A percentile compares a stretch with the other conserved stretches of the same genome.
These are phyloP conservation scores for Bombus breviceps DNA, from an alignment of 1,140 invertebrate genomes.

Conservation along the genomic window DNA sequence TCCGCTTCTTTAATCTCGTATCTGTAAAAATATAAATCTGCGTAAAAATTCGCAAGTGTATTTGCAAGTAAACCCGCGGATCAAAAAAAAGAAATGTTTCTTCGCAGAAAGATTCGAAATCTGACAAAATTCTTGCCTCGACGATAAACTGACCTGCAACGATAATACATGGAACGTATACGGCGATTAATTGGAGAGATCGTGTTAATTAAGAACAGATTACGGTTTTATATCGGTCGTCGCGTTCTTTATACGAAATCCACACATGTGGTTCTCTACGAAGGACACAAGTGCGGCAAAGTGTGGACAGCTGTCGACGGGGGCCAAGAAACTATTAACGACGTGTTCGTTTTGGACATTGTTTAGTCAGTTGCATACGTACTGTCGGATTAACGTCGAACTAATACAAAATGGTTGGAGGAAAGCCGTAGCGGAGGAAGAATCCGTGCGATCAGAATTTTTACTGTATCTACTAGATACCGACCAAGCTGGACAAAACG, in stretches of 20 bases:
- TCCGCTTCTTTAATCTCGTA: too few relatives aligned
- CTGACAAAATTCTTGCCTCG: too few relatives aligned
- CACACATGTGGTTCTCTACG: constrained; percentile 1
- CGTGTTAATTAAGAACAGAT: neutral
- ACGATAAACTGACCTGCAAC: too few relatives aligned
- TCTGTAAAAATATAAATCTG: too few relatives aligned
- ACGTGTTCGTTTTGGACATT: constrained; percentile 31
- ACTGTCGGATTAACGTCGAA: neutral
- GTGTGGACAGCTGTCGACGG: constrained; percentile 68
- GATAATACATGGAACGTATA: too few relatives aligned
- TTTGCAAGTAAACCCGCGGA: too few relatives aligned
- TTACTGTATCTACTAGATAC: neutral
- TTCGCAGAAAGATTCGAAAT: too few relatives aligned
- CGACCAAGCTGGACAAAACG: neutral
- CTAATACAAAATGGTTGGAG: neutral
- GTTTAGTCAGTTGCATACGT: constrained; percentile 65
- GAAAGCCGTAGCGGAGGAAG: neutral
- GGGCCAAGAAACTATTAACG: constrained; percentile 61
- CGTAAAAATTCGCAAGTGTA: too few relatives aligned
- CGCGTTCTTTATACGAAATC: constrained; percentile 3
- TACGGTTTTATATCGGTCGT: neutral
- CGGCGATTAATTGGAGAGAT: too few relatives aligned
- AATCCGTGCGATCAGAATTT: neutral
- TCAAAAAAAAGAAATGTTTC: too few relatives aligned
- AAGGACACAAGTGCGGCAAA: constrained; percentile 71